Evolutionary conservation across 2,888 invertebrate species (phyloP).

Genomic region (Electrophaes corylata): DNA sequence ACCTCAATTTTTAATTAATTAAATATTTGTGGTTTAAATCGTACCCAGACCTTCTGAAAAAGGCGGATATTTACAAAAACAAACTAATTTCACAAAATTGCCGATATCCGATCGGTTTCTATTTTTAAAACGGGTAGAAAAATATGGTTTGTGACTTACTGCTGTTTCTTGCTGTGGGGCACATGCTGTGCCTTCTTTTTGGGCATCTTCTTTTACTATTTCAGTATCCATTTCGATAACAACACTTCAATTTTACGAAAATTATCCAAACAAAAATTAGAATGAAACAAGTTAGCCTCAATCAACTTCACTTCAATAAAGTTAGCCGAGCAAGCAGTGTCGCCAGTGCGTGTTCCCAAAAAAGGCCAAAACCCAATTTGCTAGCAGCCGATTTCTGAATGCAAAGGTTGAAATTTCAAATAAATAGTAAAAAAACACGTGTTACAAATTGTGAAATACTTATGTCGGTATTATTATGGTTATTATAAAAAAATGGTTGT

Average conservation of each 20-base stretch:
- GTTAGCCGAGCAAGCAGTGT: too few relatives aligned
- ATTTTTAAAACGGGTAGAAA: slow-evolving; percentile 63
- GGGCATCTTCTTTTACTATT: slow-evolving; percentile 60
- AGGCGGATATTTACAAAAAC: background rate
- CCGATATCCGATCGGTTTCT: slow-evolving; percentile 73
- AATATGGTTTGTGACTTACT: slow-evolving; percentile 53
- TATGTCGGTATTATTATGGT: too few relatives aligned
- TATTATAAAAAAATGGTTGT: too few relatives aligned
- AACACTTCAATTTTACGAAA: slow-evolving; percentile 36
- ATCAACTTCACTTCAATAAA: too few relatives aligned
- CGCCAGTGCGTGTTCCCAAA: too few relatives aligned
- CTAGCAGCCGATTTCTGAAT: too few relatives aligned
- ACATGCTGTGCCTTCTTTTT: slow-evolving; percentile 59
- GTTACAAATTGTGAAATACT: too few relatives aligned
- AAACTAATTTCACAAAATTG: slow-evolving; percentile 34
- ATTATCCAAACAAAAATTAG: slow-evolving; percentile 50
- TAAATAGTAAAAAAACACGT: too few relatives aligned
- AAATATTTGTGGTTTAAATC: background rate
- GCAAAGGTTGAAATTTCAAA: too few relatives aligned
- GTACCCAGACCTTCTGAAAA: background rate
- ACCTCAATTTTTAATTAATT: background rate
- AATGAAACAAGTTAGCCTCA: too few relatives aligned
- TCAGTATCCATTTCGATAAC: slow-evolving; percentile 67
- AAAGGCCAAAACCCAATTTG: too few relatives aligned
- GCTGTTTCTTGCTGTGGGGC: slow-evolving; percentile 50